These are phyloP conservation scores for Anas platyrhynchos DNA, from an alignment of 2,113 vertebrate species.

Conservation along the genomic window DNA sequence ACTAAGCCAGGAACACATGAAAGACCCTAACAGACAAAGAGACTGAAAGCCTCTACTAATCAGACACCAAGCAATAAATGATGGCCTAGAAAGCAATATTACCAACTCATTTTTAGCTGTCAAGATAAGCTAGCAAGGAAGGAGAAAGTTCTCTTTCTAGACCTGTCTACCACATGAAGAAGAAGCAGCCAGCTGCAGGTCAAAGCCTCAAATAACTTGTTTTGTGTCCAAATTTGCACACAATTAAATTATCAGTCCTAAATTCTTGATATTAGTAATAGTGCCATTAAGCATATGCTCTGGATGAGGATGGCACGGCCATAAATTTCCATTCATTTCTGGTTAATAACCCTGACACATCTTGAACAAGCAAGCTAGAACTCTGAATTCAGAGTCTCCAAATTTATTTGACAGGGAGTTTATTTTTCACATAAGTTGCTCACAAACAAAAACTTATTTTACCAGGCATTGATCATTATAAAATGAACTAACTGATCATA, in stretches of 20 bases:
- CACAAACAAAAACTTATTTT: neutral
- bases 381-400: fast-evolving
- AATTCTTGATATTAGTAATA: neutral
- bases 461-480: neutral
- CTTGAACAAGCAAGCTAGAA: neutral
- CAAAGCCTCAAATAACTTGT: neutral
- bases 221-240: neutral
- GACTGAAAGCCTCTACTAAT: fast-evolving
- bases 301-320: neutral
- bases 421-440: neutral
- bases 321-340: neutral
- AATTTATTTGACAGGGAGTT: neutral
- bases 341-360: neutral
- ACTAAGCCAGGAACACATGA: neutral
- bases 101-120: neutral
- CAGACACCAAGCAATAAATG: neutral
- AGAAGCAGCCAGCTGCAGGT: neutral
- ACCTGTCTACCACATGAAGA: fast-evolving
- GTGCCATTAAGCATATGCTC: neutral
- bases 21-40: neutral
- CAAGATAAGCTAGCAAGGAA: neutral
- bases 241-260: neutral
- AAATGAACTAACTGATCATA: neutral
- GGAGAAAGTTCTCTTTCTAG: neutral
- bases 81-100: fast-evolving